Evolutionary conservation across 2,113 vertebrate species (phyloP).

Genomic region (Pelecanus crispus): DNA sequence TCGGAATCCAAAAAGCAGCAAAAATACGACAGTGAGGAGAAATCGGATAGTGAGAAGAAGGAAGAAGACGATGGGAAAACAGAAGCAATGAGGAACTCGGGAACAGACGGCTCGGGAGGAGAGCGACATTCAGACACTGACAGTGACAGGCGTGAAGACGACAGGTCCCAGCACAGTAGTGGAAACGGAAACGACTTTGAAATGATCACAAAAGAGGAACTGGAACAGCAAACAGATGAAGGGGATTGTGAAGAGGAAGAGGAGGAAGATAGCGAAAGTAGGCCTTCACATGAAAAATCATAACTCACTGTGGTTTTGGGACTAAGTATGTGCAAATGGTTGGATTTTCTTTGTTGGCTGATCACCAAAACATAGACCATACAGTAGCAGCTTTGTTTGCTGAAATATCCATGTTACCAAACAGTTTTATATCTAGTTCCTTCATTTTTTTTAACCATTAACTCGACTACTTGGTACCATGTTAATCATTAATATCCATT

Average conservation of each 20-base stretch:
- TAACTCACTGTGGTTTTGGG: slow-evolving; percentile 74
- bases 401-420: slow-evolving; percentile 67
- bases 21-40: slow-evolving; percentile 91
- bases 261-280: slow-evolving; percentile 70
- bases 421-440: slow-evolving; percentile 69
- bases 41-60: slow-evolving; percentile 94
- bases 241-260: slow-evolving; percentile 82
- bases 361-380: slow-evolving; percentile 70
- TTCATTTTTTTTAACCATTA: slow-evolving; percentile 70
- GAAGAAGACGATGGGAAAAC: slow-evolving; percentile 85
- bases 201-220: slow-evolving; percentile 99
- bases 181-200: slow-evolving; percentile 98
- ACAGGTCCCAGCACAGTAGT: slow-evolving; percentile 97
- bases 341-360: slow-evolving; percentile 83
- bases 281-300: slow-evolving; percentile 81
- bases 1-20: slow-evolving; percentile 79
- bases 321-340: slow-evolving; percentile 75
- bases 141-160: slow-evolving; percentile 94
- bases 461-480: slow-evolving; percentile 65
- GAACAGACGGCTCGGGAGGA: slow-evolving; percentile 69
- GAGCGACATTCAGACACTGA: slow-evolving; percentile 93
- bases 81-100: slow-evolving; percentile 68
- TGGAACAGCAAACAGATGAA: slow-evolving; percentile 95
- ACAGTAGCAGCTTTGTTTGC: slow-evolving; percentile 71
- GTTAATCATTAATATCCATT: slow-evolving; percentile 71